Conservation (phyloP, 2,797 vertebrate species). For the Sebastes paucispinis region DNA sequence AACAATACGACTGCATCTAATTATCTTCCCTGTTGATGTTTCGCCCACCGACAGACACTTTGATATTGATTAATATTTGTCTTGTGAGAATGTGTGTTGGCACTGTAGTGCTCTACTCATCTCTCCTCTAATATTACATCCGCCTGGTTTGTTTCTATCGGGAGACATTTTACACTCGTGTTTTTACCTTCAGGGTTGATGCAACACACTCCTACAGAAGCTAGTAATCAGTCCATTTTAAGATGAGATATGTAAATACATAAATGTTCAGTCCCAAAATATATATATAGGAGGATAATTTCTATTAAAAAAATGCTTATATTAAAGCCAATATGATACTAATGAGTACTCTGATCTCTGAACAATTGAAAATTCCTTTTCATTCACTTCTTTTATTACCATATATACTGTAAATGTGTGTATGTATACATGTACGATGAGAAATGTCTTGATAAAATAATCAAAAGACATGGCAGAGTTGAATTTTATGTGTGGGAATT, state of each 20-base stretch:
- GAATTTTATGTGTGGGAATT: no score
- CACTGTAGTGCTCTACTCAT: not conserved
- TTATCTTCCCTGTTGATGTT: not conserved
- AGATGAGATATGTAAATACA: not conserved
- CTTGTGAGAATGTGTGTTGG: not conserved
- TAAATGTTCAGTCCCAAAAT: not conserved
- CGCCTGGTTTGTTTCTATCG: not conserved
- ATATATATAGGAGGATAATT: not conserved
- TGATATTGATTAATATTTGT: slow-evolving; percentile 22
- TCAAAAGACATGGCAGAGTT: no score
- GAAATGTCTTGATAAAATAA: no score
- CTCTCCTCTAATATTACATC: not conserved
- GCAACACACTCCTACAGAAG: no score
- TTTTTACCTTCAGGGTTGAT: not conserved
- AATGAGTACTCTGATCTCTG: not conserved
- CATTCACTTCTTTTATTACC: no score
- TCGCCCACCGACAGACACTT: slow-evolving; percentile 4
- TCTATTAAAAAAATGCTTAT: not conserved
- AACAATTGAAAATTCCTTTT: no score
- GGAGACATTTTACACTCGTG: not conserved
- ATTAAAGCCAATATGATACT: not conserved
- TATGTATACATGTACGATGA: no score
- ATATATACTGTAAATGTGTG: no score
- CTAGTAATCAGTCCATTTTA: not conserved
- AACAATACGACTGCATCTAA: not conserved